phyloP scores from a whole-genome alignment of 1,140 invertebrate genomes.

The Hermatobates lingyangjiaoensis region DNA sequence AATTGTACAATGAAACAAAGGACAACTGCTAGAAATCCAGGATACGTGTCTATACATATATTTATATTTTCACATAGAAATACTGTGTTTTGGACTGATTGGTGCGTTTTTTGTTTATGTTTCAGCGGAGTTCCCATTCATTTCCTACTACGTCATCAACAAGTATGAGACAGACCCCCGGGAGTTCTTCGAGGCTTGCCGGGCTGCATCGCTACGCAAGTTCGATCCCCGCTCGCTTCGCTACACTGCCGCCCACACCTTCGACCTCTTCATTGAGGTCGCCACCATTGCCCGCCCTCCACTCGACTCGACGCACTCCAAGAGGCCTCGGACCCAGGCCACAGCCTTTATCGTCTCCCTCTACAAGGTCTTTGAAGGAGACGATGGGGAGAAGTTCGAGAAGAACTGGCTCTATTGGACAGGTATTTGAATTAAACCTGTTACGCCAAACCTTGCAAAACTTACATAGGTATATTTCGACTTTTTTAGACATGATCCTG shows the following conservation, averaged over 20 bases:
- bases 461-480: no score
- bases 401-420: conserved; percentile 88
- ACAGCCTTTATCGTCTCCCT: conserved; percentile 83
- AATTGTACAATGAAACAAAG: background rate
- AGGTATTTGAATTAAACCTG: no score
- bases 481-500: no score
- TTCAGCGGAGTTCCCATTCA: conserved; percentile 75
- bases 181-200: conserved; percentile 63
- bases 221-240: conserved; percentile 59
- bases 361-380: conserved; percentile 85
- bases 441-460: no score
- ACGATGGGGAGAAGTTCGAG: conserved; percentile 75
- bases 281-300: conserved; percentile 76
- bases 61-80: no score
- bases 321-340: conserved; percentile 49
- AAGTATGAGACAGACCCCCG: conserved; percentile 62
- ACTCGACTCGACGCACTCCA: conserved; percentile 46
- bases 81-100: no score
- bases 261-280: conserved; percentile 72
- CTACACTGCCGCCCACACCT: conserved; percentile 65
- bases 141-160: conserved; percentile 76
- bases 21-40: background rate
- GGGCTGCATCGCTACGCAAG: conserved; percentile 55
- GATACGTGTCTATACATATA: background rate
- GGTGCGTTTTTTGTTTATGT: conserved; percentile 11